These are phyloP conservation scores for Selenia dentaria DNA, from an alignment of 2,888 invertebrate species.

Conservation along the genomic window DNA sequence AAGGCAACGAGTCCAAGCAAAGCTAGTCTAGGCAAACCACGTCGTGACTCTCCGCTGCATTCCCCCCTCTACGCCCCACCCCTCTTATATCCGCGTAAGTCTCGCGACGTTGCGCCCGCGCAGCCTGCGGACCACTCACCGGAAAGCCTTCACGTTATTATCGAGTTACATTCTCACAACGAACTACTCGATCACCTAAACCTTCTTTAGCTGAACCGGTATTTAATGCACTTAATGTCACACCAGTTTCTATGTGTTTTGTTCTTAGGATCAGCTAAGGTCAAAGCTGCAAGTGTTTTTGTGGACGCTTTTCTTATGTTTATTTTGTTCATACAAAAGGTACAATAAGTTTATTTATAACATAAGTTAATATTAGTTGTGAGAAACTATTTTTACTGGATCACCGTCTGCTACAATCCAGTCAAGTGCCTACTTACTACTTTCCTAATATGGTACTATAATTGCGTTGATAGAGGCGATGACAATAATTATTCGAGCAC, in stretches of 20 bases:
- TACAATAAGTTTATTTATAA: slow-evolving; percentile 19
- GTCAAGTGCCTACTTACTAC: slow-evolving; percentile 27
- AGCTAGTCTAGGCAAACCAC: slow-evolving; percentile 75
- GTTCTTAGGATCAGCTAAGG: slow-evolving; percentile 25
- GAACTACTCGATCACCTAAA: slow-evolving; percentile 56
- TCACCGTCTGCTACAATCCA: slow-evolving; percentile 22
- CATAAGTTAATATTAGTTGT: slow-evolving; percentile 29
- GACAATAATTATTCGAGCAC: slow-evolving; percentile 30
- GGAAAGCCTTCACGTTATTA: slow-evolving; percentile 66
- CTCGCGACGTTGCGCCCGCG: slow-evolving; percentile 43
- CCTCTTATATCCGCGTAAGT: slow-evolving; percentile 26
- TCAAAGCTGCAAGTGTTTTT: slow-evolving; percentile 21
- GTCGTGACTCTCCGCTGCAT: slow-evolving; percentile 62
- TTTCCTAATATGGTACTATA: slow-evolving; percentile 30
- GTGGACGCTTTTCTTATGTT: slow-evolving; percentile 16
- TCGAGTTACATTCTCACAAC: slow-evolving; percentile 53
- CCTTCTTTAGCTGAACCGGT: slow-evolving; percentile 50
- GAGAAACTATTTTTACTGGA: slow-evolving; percentile 34
- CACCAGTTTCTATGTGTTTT: slow-evolving; percentile 20
- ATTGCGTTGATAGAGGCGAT: slow-evolving; percentile 27
- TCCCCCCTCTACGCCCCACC: slow-evolving; percentile 35
- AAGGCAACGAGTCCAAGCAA: slow-evolving; percentile 39
- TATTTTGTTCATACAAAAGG: slow-evolving; percentile 9
- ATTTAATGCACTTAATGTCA: slow-evolving; percentile 35
- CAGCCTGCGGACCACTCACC: slow-evolving; percentile 51